A percentile compares a stretch with the other conserved stretches of the same genome.
Evolutionary conservation across 2,797 vertebrate genomes (phyloP).

Genomic region (Etheostoma perlongum): DNA sequence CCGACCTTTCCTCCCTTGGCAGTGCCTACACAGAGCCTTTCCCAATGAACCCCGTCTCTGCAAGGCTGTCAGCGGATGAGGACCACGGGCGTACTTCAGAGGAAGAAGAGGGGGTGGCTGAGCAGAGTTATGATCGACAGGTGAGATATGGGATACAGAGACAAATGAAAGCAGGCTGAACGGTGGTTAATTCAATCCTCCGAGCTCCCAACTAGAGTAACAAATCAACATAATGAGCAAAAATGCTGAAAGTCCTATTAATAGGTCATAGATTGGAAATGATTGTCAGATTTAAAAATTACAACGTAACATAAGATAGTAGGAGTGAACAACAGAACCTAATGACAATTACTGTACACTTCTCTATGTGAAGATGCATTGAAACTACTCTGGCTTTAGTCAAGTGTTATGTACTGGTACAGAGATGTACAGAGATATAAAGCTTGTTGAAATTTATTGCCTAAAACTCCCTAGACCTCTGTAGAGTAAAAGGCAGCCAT

Average conservation of each 20-base stretch:
- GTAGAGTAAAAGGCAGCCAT: constrained; percentile 52
- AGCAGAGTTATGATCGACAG: constrained; percentile 87
- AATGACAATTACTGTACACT: not conserved
- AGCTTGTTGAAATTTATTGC: not conserved
- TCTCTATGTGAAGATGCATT: not conserved
- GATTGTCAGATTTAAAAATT: not conserved
- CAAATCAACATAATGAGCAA: not conserved
- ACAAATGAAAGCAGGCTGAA: not conserved
- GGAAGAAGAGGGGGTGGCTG: constrained; percentile 88
- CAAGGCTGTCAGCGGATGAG: constrained; percentile 87
- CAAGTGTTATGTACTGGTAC: not conserved
- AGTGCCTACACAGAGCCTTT: constrained; percentile 97
- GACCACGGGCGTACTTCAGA: constrained; percentile 94
- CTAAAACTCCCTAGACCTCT: constrained; percentile 13
- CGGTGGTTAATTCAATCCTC: constrained; percentile 8
- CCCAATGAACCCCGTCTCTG: constrained; percentile 86
- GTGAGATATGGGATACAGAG: constrained; percentile 72
- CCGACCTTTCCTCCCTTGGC: constrained; percentile 28
- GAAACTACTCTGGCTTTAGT: not conserved
- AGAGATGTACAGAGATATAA: not conserved
- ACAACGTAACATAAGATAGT: not conserved
- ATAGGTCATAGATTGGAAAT: not conserved
- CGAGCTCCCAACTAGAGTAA: not conserved
- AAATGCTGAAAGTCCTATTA: not conserved
- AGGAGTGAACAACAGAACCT: not conserved